Evolutionary conservation across 2,113 vertebrate genomes (phyloP).

Genomic region (Nibea albiflora): DNA sequence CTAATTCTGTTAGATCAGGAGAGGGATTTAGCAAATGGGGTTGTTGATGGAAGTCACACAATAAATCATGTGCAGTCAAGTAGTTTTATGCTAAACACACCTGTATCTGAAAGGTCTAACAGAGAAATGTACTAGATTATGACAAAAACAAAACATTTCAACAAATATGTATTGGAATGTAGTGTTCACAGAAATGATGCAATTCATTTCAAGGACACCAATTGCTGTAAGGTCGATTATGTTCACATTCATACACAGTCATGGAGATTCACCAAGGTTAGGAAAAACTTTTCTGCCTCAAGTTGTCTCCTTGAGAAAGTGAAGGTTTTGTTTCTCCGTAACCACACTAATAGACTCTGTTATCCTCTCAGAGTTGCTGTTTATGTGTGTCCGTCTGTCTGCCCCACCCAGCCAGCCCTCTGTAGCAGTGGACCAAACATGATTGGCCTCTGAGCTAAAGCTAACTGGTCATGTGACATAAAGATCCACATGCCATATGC

Average conservation of each 20-base stretch:
- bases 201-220: not conserved
- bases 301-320: constrained; percentile 11
- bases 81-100: not conserved
- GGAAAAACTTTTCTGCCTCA: not conserved
- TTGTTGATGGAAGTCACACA: not conserved
- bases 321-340: constrained; percentile 14
- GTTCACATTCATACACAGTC: too few species aligned
- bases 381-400: constrained; percentile 2
- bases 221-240: not conserved
- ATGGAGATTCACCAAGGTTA: not conserved
- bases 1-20: too few species aligned
- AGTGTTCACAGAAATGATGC: not conserved
- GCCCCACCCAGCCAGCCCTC: constrained; percentile 2
- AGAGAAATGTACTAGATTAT: not conserved
- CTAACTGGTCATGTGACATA: constrained; percentile 31
- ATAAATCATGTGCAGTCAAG: not conserved
- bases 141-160: not conserved
- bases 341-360: not conserved
- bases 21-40: not conserved
- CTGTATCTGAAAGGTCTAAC: not conserved
- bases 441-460: constrained; percentile 11
- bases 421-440: constrained; percentile 10
- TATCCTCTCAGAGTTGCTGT: constrained; percentile 21
- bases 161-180: not conserved
- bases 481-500: constrained; percentile 36